These are phyloP conservation scores for Cheilosia urbana DNA, from an alignment of 2,888 invertebrate species.

Conservation along the genomic window DNA sequence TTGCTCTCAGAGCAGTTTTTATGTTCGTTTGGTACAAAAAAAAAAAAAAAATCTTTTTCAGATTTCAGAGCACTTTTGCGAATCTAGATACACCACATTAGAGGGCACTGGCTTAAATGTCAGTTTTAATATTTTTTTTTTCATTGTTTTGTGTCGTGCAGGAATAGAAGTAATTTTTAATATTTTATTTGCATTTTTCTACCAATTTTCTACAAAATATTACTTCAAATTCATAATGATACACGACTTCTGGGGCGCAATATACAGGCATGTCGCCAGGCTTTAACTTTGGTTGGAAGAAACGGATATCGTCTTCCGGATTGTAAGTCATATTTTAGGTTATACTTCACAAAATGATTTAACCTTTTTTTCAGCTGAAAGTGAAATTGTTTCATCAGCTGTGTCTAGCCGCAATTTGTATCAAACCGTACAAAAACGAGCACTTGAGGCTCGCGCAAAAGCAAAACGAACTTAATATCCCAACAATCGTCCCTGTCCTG, in stretches of 20 bases:
- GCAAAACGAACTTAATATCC: slow-evolving; percentile 79
- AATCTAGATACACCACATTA: no score
- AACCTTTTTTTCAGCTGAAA: slow-evolving; percentile 53
- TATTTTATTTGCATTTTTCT: slow-evolving; percentile 57
- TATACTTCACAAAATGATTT: slow-evolving; percentile 55
- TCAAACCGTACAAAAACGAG: slow-evolving; percentile 82
- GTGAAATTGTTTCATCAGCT: slow-evolving; percentile 26
- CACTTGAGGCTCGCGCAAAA: slow-evolving; percentile 81
- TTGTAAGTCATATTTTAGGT: slow-evolving; percentile 61
- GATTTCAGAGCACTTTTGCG: no score
- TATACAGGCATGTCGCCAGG: slow-evolving; percentile 50
- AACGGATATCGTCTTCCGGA: slow-evolving; percentile 23
- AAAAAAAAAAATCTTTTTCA: no score
- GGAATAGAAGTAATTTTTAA: no score
- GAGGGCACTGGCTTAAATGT: not conserved
- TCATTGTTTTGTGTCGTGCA: no score
- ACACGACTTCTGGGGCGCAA: slow-evolving; percentile 48
- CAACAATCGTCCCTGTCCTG: slow-evolving; percentile 78
- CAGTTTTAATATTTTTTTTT: slow-evolving; percentile 8
- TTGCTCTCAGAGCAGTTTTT: no score
- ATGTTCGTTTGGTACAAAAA: no score
- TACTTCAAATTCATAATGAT: slow-evolving; percentile 52
- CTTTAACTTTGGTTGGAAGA: slow-evolving; percentile 33
- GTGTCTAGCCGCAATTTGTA: slow-evolving; percentile 76
- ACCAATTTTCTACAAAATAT: slow-evolving; percentile 34